Evolutionary conservation across 2,888 invertebrate species (phyloP).

Genomic region (Ormyrus thymus): DNA sequence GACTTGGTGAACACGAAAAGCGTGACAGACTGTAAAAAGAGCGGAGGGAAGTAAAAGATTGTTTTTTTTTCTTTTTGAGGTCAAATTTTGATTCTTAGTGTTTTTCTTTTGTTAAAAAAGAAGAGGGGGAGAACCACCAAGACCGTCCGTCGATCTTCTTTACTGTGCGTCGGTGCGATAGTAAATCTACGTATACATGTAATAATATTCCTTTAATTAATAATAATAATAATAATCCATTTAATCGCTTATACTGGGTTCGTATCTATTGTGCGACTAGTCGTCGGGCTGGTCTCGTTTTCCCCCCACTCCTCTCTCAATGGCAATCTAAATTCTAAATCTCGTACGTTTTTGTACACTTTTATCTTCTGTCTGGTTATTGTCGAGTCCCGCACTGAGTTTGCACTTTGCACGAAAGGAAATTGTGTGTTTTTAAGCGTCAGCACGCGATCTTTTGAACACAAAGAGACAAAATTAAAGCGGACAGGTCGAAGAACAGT

Average conservation of each 20-base stretch:
- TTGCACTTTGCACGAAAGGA: background rate
- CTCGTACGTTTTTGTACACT: constrained; percentile 11
- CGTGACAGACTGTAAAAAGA: constrained; percentile 23
- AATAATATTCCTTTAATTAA: constrained; percentile 29
- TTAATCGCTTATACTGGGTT: constrained; percentile 47
- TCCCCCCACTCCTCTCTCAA: background rate
- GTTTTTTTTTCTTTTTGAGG: constrained; percentile 28
- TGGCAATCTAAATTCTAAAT: background rate
- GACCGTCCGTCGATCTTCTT: constrained; percentile 7
- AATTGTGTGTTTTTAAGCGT: background rate
- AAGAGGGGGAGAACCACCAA: constrained; percentile 2
- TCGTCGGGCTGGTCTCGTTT: constrained; percentile 26
- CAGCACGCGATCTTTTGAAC: constrained; percentile 9
- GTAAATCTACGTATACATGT: constrained; percentile 39
- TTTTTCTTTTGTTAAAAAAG: background rate
- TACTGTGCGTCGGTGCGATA: constrained; percentile 48
- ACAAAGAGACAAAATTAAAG: constrained; percentile 14
- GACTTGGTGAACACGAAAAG: constrained; percentile 5
- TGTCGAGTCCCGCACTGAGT: constrained; percentile 27
- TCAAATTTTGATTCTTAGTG: constrained; percentile 51
- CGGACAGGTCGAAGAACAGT: constrained; percentile 59
- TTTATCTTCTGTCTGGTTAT: constrained; percentile 32
- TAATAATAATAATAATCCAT: constrained; percentile 29
- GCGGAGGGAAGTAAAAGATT: constrained; percentile 31
- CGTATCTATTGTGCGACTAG: constrained; percentile 57